Percentiles rank a stretch among this genome's conserved stretches.
These are phyloP conservation scores for Mercenaria mercenaria DNA, from an alignment of 1,140 invertebrate genomes.

Conservation along the genomic window DNA sequence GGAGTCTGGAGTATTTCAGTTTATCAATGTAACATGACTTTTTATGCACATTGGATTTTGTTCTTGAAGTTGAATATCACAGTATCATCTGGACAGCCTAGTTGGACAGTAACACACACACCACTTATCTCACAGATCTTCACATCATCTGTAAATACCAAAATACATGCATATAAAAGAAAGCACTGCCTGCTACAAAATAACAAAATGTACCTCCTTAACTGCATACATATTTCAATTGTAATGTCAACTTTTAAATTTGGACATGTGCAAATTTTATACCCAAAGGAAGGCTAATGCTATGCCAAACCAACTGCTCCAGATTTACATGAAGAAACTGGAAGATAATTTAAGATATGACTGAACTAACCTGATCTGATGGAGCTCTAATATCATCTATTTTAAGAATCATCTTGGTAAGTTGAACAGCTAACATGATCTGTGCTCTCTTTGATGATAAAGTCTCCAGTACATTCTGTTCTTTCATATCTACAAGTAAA, in stretches of 20 bases:
- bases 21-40: too few species aligned
- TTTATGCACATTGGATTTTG: neutral
- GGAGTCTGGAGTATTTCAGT: too few species aligned
- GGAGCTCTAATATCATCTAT: constrained; percentile 97
- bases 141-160: neutral
- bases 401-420: constrained; percentile 99
- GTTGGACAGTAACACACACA: neutral
- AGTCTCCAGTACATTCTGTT: constrained; percentile 98
- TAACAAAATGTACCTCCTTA: too few species aligned
- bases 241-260: too few species aligned
- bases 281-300: too few species aligned
- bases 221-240: too few species aligned
- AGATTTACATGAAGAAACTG: too few species aligned
- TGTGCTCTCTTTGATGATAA: constrained; percentile 99
- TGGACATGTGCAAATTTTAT: too few species aligned
- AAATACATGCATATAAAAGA: neutral
- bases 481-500: constrained; percentile 95
- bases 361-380: constrained; percentile 66
- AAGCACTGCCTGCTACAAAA: too few species aligned
- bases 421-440: constrained; percentile 95
- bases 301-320: too few species aligned
- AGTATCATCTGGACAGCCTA: neutral
- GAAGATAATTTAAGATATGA: too few species aligned
- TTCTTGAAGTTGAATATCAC: neutral
- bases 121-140: neutral